Base-by-base conservation (phyloP, 2,113 vertebrate species). In the Caranx ignobilis region DNA sequence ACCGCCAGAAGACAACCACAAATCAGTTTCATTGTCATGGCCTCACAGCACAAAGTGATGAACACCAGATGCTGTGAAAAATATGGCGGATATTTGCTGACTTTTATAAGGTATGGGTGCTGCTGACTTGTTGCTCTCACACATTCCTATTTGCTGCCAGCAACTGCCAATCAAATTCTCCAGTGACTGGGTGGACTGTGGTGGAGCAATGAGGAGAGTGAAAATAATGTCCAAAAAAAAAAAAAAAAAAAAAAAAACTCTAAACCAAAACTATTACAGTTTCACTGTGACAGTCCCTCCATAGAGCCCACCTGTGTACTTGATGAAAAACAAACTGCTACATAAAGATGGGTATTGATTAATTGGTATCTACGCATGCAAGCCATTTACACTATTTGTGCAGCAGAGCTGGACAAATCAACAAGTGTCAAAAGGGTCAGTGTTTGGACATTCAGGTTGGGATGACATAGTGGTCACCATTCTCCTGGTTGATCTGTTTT, bases 41-140 rank as follows among this genome's bases (percentile, higher is more conserved):
- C 0, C 50, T 83, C 80, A 89, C 85, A 88, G 73, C 85, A 72
- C 11, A 82, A 45, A 79, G 60, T 50, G 74, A 54, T 39, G 37
- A 64, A 60, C 66, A 83, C 62, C 32, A 66, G 32, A 54, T 76
- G 7, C 86, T 90, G 81, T 88, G 47, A 48, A 85, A 87, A 11
- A 47, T 39, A 0, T 45, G 15, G 0, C 10, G 41, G 2, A 66
- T 70, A 68, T 26, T n/a, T 1, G 9, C 34, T 41, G 79, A 71
- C 73, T 89, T 93, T 90, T 92, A 93, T 91, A 87, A 79, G 56
- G 64, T 76, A 55, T 31, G 32, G 45, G 26, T 32, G 45, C 78
- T 13, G 6, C 21, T 70, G 63, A 75, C 12, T 21, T 43, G 41
- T 75, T 47, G 18, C 59, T 3, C 59, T 48, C 48, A 48, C 59